Evolutionary conservation across 2,888 invertebrate genomes (phyloP).

Genomic region (Meteorus cinctellus): DNA sequence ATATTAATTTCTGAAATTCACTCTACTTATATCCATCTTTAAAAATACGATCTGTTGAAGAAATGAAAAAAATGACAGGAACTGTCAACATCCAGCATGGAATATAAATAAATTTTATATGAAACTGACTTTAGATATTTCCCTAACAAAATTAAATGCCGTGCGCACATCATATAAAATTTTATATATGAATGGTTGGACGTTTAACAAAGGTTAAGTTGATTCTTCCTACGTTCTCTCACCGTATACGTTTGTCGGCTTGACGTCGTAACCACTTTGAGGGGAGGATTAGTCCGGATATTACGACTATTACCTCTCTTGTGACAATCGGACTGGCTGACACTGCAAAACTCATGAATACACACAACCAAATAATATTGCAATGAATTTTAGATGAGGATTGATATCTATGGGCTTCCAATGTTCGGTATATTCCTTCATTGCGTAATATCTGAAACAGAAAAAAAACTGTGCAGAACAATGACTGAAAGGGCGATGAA

Average conservation of each 20-base stretch:
- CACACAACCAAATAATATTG: constrained; percentile 24
- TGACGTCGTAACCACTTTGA: constrained; percentile 26
- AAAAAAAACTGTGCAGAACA: background rate
- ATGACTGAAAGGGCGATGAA: background rate
- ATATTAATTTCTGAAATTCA: background rate
- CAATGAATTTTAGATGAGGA: background rate
- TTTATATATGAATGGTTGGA: background rate
- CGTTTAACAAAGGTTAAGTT: constrained; percentile 16
- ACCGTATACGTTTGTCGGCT: constrained; percentile 15
- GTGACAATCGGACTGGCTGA: constrained; percentile 35
- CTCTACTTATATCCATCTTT: background rate
- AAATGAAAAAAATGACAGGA: background rate
- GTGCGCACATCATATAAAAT: background rate
- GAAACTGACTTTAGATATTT: background rate
- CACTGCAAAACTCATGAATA: constrained; percentile 36
- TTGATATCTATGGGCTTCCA: background rate
- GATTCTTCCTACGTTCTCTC: constrained; percentile 22
- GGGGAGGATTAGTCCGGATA: constrained; percentile 41
- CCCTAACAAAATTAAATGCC: background rate
- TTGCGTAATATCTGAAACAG: background rate
- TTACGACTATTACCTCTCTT: constrained; percentile 40
- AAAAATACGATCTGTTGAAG: background rate
- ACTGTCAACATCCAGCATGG: background rate
- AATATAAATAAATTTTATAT: background rate
- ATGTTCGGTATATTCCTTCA: too few relatives aligned